Evolutionary conservation across 2,888 invertebrate species (phyloP).

Genomic region (Leptarthrus brevirostris): DNA sequence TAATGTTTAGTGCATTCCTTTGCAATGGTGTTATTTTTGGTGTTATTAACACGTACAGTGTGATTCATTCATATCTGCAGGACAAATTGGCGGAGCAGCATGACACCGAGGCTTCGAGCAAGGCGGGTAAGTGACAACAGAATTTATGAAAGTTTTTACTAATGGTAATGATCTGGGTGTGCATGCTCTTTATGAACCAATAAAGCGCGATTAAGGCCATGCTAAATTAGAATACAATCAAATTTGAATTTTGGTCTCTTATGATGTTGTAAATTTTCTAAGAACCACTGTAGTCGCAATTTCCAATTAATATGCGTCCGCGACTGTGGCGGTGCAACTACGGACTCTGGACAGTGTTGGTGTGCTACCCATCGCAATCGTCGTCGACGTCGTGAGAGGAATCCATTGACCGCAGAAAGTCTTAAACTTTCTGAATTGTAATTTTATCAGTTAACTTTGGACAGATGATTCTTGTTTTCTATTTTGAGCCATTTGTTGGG

Average conservation of each 20-base stretch:
- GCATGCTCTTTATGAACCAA: slow-evolving; percentile 26
- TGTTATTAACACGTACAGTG: slow-evolving; percentile 89
- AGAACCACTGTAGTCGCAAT: slow-evolving; percentile 7
- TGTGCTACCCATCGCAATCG: no score
- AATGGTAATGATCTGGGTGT: no score
- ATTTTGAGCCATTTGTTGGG: no score
- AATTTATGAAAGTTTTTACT: not conserved
- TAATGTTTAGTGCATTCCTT: slow-evolving; percentile 86
- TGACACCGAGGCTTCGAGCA: slow-evolving; percentile 78
- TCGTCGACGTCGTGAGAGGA: no score
- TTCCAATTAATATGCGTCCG: not conserved
- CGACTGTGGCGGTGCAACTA: not conserved
- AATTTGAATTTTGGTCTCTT: slow-evolving; percentile 36
- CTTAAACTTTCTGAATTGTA: slow-evolving; percentile 9
- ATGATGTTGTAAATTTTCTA: slow-evolving; percentile 25
- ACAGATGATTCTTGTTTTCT: not conserved
- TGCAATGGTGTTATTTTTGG: slow-evolving; percentile 93
- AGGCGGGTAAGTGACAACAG: slow-evolving; percentile 77
- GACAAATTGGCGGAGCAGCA: slow-evolving; percentile 74
- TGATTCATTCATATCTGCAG: slow-evolving; percentile 78
- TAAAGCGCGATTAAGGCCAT: slow-evolving; percentile 37
- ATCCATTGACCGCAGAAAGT: slow-evolving; percentile 41
- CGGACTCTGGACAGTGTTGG: no score
- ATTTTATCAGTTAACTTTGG: slow-evolving; percentile 40
- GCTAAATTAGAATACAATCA: slow-evolving; percentile 39